phyloP scores from a whole-genome alignment of 1,140 invertebrate species.

The Cylas formicarius region DNA sequence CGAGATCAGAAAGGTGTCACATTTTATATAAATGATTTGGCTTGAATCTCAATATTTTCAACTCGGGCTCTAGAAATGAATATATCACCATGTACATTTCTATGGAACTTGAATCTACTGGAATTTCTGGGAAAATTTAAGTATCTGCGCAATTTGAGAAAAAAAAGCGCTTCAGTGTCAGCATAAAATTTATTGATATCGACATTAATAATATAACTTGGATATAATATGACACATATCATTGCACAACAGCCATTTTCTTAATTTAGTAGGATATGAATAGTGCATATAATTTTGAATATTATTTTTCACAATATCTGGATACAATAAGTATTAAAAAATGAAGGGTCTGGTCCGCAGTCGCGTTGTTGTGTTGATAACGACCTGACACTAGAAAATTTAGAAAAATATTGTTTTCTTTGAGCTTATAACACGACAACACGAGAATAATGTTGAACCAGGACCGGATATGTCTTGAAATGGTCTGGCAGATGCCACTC shows the following conservation, averaged over 20 bases:
- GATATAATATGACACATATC: constrained; percentile 32
- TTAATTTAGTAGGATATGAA: constrained; percentile 20
- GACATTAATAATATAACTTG: constrained; percentile 32
- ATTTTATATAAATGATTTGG: too few species aligned
- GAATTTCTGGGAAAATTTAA: too few species aligned
- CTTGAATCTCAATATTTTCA: too few species aligned
- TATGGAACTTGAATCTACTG: too few species aligned
- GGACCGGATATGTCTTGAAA: constrained; percentile 43
- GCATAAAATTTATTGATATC: constrained; percentile 34
- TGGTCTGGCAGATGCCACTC: constrained; percentile 36
- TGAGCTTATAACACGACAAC: constrained; percentile 32
- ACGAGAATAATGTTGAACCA: constrained; percentile 31
- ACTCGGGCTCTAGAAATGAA: too few species aligned
- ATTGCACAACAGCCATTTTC: constrained; percentile 40
- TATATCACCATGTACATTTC: too few species aligned
- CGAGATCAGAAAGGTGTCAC: too few species aligned
- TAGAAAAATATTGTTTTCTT: constrained; percentile 39
- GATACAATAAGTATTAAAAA: constrained; percentile 42
- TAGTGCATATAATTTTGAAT: constrained; percentile 24
- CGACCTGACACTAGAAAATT: constrained; percentile 42
- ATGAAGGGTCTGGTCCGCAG: constrained; percentile 28
- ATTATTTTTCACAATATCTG: constrained; percentile 28
- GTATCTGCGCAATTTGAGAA: too few species aligned
- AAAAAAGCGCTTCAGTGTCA: constrained; percentile 21
- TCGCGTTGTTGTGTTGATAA: constrained; percentile 39